These are phyloP conservation scores for Antennarius striatus DNA, from an alignment of 2,113 vertebrate species.

Conservation along the genomic window DNA sequence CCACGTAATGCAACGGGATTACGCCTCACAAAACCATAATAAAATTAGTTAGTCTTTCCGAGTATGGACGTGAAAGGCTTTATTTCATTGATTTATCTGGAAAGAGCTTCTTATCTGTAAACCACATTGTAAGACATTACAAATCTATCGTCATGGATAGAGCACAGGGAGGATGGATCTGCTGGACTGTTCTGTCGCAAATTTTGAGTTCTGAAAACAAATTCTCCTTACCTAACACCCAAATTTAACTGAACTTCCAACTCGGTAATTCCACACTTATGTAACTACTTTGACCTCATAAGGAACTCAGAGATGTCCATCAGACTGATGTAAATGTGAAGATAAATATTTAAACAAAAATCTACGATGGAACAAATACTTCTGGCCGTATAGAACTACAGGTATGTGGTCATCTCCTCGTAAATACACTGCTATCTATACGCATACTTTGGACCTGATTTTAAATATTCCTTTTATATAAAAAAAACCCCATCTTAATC, in stretches of 20 bases:
- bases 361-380: too few species aligned
- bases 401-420: not conserved
- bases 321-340: too few species aligned
- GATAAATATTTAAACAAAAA: too few species aligned
- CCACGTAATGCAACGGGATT: slow-evolving; percentile 70
- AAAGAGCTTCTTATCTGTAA: slow-evolving; percentile 61
- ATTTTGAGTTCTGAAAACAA: too few species aligned
- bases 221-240: too few species aligned
- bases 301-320: too few species aligned
- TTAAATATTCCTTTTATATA: slow-evolving; percentile 20
- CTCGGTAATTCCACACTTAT: too few species aligned
- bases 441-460: not conserved
- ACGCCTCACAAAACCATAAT: slow-evolving; percentile 60
- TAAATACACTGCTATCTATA: not conserved
- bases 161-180: slow-evolving; percentile 32
- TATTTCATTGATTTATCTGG: slow-evolving; percentile 59
- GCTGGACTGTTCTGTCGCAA: not conserved
- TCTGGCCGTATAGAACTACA: not conserved
- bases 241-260: too few species aligned
- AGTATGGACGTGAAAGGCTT: slow-evolving; percentile 61
- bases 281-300: too few species aligned
- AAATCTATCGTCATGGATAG: slow-evolving; percentile 65
- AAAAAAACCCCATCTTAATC: slow-evolving; percentile 26
- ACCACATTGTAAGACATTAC: slow-evolving; percentile 33
- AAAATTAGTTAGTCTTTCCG: slow-evolving; percentile 71